Base-by-base conservation (phyloP, 2,113 vertebrate genomes). In the Nesogale talazaci region DNA sequence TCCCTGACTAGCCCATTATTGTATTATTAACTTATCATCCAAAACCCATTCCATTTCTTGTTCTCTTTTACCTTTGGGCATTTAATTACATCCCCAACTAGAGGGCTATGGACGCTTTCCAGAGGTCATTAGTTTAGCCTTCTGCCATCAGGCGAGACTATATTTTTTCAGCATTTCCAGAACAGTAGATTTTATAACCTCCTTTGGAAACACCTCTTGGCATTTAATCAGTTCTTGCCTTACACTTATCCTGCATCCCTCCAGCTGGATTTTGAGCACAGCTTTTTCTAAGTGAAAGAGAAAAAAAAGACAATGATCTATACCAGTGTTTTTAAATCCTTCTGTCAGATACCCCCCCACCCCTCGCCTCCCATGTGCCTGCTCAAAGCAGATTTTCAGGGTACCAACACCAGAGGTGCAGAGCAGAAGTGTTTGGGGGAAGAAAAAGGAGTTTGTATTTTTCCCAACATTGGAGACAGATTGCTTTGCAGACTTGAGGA, bases 21-120 rank as follows among this genome's bases (percentile, higher is more conserved):
- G 11, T 87, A 89, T 92, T 96, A 92, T 80, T 91, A 96, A 96
- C 42, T 91, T 89, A 86, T 22, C 56, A 89, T 92, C n/a, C 46
- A 25, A 46, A 88, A 56, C 29, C 69, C 25, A 86, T 93, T 96
- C 40, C 59, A 42, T 95, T 91, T 89, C 56, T 82, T 91, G 89
- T 89, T 92, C 75, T 91, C 22, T 82, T 89, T 94, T 94, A 91
- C 82, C 85, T 96, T 78, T 90, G 82, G 88, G 81, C 82, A 85
- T 95, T 96, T 95, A 94, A 94, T 96, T 97, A 85, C 88, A 89
- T 67, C 42, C 59, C 59, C 92, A 89, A 46, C 72, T 46, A 83
- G 23, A 81, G 36, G 57, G 9, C 88, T 95, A 67, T 65, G 74
- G 83, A 94, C 76, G 74, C 86, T 87, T 92, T 92, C 36, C 65